These are phyloP conservation scores for Sigmodon hispidus DNA, from an alignment of 2,113 vertebrate genomes.

Conservation along the genomic window DNA sequence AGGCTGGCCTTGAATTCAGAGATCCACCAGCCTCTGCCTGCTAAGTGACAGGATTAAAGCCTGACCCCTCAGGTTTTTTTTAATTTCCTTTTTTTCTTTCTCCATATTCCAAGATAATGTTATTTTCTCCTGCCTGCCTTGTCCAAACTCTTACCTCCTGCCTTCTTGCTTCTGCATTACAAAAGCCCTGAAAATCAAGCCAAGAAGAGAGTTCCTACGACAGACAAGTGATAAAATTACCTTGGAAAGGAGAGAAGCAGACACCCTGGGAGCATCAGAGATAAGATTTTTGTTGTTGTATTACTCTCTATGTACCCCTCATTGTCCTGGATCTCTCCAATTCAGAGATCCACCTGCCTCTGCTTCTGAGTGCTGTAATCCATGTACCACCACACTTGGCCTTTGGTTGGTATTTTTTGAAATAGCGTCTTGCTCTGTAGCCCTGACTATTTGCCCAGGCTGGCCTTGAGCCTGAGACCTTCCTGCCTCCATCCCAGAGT, in stretches of 20 bases:
- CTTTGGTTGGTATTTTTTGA: background rate
- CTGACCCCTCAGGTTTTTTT: background rate
- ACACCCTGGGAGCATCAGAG: background rate
- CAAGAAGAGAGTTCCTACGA: slow-evolving; percentile 34
- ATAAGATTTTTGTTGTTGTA: background rate
- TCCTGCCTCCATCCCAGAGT: background rate
- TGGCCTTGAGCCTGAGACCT: background rate
- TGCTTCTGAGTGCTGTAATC: background rate
- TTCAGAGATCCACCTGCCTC: background rate
- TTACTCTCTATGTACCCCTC: background rate
- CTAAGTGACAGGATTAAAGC: too few relatives aligned
- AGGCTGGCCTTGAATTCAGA: too few relatives aligned
- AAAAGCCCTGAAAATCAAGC: slow-evolving; percentile 1
- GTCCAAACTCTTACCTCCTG: background rate
- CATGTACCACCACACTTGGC: background rate
- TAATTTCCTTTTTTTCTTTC: background rate
- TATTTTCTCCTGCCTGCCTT: background rate
- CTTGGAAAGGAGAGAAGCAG: background rate
- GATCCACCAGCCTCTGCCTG: too few relatives aligned
- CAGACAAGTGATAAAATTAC: slow-evolving; percentile 58
- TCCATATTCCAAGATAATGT: background rate
- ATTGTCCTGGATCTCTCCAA: background rate
- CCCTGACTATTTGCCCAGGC: background rate
- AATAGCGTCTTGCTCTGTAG: background rate
- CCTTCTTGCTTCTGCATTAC: background rate